Evolutionary conservation across 2,797 vertebrate genomes (phyloP), one percentile per base, ranked within the genome.

Genomic region (Dermochelys coriacea): DNA sequence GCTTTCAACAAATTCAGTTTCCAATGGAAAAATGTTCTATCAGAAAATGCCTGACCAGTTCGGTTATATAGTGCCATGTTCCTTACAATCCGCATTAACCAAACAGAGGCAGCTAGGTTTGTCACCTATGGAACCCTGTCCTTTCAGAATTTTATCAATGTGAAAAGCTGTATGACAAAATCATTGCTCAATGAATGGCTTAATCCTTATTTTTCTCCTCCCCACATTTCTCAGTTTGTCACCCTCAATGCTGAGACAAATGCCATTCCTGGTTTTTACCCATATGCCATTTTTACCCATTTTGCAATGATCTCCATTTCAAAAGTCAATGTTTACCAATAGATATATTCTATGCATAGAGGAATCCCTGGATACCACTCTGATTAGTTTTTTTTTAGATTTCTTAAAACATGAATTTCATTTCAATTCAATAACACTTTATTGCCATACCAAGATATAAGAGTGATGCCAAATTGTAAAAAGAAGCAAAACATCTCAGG

Each of bases 251-350:
- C 4, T 64, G 61, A 64, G 15, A n/a, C 7, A 34, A 64, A n/a
- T n/a, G 31, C 2, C 16, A 64, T 64, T 34, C 34, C 34, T 64
- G 16, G 61, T 64, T 64, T 57, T 71, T 23, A 21, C 31, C 21
- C 3, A 2, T 0, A 0, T 6, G 29, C 51, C 49, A 4, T n/a
- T n/a, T n/a, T n/a, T n/a, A n/a, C n/a, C n/a, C 3, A 11, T 81
- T 95, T 61, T 85, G n/a, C 74, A 78, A 64, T n/a, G 15, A 64
- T 64, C 61, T n/a, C 61, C 3, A n/a, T n/a, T 64, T 64, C 15
- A 64, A 64, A 64, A n/a, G 7, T 64, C 34, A n/a, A 10, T n/a
- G 16, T 34, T 64, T 64, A n/a, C 61, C 34, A n/a, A 64, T 61
- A n/a, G 61, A 19, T n/a, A 6, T 61, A 64, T 64, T 64, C 34